Percentiles rank a stretch among this genome's conserved stretches.
phyloP scores from a whole-genome alignment of 2,797 vertebrate species.

The Sphenodon punctatus region DNA sequence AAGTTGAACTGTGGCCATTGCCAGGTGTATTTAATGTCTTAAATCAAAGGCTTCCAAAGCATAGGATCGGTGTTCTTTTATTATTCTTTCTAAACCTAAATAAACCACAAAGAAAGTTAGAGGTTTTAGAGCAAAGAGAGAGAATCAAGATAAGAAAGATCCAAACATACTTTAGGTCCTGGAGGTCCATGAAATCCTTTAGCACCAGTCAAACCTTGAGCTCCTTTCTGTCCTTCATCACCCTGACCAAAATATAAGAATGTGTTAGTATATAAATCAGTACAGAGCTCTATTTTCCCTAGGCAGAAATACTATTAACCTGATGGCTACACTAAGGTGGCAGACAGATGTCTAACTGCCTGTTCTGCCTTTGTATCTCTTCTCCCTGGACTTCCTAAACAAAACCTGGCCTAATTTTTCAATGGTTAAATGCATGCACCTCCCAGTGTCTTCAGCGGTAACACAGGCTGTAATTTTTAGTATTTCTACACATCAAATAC shows the following conservation, averaged over 20 bases:
- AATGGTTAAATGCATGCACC: background rate
- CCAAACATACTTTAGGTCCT: slow-evolving; percentile 81
- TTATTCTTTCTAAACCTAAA: too few species aligned
- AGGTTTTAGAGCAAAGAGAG: background rate
- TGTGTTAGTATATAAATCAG: background rate
- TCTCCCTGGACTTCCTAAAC: background rate
- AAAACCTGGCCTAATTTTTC: background rate
- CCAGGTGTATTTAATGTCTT: too few species aligned
- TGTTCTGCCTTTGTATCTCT: background rate
- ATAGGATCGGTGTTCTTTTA: too few species aligned
- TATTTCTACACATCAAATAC: background rate
- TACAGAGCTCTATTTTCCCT: background rate
- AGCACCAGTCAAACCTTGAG: slow-evolving; percentile 75
- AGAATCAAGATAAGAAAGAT: background rate
- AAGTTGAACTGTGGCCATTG: too few species aligned
- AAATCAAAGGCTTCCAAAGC: too few species aligned
- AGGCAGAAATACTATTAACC: background rate
- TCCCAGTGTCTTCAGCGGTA: background rate
- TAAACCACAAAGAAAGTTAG: too few species aligned
- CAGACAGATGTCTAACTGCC: background rate
- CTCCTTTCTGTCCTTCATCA: slow-evolving; percentile 81
- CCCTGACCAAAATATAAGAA: slow-evolving; percentile 74
- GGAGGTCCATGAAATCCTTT: slow-evolving; percentile 74
- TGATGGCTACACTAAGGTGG: too few species aligned
- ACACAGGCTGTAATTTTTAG: background rate